phyloP scores from a whole-genome alignment of 2,113 vertebrate species.

The Nothobranchius furzeri region DNA sequence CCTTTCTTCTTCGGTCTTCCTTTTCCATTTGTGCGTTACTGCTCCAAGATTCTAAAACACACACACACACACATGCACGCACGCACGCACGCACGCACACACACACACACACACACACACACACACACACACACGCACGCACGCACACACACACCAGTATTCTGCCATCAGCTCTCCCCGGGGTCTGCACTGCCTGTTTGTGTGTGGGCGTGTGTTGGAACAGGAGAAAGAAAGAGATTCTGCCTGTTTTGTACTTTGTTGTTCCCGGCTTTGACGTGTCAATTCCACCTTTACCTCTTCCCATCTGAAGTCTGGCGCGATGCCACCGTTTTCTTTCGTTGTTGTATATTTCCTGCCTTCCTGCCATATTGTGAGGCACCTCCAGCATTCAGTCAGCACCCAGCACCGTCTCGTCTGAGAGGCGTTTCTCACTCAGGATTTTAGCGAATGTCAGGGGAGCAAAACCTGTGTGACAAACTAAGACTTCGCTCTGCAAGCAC shows the following conservation, averaged over 20 bases:
- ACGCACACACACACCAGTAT: constrained; percentile 1
- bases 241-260: constrained; percentile 38
- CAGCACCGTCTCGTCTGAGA: constrained; percentile 34
- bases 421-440: constrained; percentile 50
- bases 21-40: constrained; percentile 2
- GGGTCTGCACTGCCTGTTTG: constrained; percentile 13
- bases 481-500: constrained; percentile 25
- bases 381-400: constrained; percentile 20
- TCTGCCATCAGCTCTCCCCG: constrained; percentile 40
- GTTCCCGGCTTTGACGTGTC: constrained; percentile 46
- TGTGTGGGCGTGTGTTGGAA: constrained; percentile 23
- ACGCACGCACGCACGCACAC: too few relatives aligned
- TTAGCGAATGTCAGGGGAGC: constrained; percentile 52
- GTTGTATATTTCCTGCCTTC: constrained; percentile 30
- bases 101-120: constrained; percentile 4
- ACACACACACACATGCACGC: too few relatives aligned
- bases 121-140: background rate
- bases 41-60: constrained; percentile 7
- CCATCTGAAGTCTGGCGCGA: constrained; percentile 32
- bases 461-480: constrained; percentile 46
- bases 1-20: constrained; percentile 14
- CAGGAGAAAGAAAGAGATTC: constrained; percentile 23
- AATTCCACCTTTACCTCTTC: constrained; percentile 41
- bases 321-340: constrained; percentile 22
- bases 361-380: constrained; percentile 25